Evolutionary conservation across 1,140 invertebrate species (phyloP), one percentile per base, ranked within the genome.

Genomic region (Venustaconcha ellipsiformis): DNA sequence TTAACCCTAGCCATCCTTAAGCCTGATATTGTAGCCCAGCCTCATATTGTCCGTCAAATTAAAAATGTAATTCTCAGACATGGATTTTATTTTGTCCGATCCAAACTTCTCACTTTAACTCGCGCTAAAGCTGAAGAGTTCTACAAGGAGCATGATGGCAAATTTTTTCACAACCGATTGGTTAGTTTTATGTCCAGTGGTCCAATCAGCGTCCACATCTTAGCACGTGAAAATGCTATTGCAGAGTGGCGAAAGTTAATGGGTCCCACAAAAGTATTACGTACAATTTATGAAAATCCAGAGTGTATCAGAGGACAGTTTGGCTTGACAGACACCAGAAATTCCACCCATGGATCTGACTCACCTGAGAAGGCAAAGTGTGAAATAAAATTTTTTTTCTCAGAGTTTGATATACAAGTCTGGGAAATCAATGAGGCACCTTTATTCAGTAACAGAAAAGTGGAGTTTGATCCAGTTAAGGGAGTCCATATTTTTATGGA

Each of bases 291-390:
- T 87, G 93, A 92, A 82, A 92, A 93, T 65, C 96, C 96, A 4
- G 84, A 94, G 70, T 93, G 93, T 78, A 93, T 98, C 72, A 91
- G 96, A 82, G 95, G 95, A 3, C 90, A 92, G 82, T 97, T 94
- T 92, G 96, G 96, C 1, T 88, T 97, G 4, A 95, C 96, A 1
- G 96, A 98, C 88, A 97, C 96, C 0, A 94, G 96, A 86, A 98
- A 98, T 92, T 95, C 95, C 23, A 93, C 94, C 66, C 96, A 98
- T 91, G 96, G 96, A 57, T 97, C 96, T 93, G 96, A 97, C 93
- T 96, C 95, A 1, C 83, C 90, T 72, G 91, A 93, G 86, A 95
- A 95, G 55, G 95, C 94, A 5, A 83, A 89, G 79, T 91, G 92
- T 73, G 96, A 98, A 91, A 95, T 96, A 66, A 85, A 90, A 65